phyloP scores from a whole-genome alignment of 2,888 invertebrate genomes.

The Tenthredo scrophulariae region DNA sequence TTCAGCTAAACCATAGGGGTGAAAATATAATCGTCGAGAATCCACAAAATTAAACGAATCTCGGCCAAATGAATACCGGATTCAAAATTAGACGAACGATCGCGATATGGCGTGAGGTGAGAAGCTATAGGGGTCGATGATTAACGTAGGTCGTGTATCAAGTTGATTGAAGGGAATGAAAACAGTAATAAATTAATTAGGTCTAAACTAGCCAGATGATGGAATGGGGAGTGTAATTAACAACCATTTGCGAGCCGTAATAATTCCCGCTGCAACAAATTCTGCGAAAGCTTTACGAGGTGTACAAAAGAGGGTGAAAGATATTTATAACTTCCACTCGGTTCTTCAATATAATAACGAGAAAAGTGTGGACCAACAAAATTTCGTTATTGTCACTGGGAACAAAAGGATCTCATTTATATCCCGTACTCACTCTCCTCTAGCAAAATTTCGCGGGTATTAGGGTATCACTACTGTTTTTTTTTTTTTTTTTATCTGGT shows the following conservation, averaged over 20 bases:
- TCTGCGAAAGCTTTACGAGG: not conserved
- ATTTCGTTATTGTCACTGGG: slow-evolving; percentile 35
- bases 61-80: not conserved
- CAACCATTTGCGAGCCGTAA: not conserved
- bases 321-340: slow-evolving; percentile 33
- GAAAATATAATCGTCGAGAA: not conserved
- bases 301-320: slow-evolving; percentile 35
- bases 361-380: slow-evolving; percentile 10
- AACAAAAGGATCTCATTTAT: slow-evolving; percentile 40
- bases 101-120: not conserved
- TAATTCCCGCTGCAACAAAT: slow-evolving; percentile 13
- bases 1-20: not conserved
- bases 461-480: not conserved
- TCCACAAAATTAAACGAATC: not conserved
- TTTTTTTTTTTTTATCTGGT: not conserved
- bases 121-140: not conserved
- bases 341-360: slow-evolving; percentile 38
- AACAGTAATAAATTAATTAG: slow-evolving; percentile 20
- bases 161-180: not conserved
- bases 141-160: not conserved
- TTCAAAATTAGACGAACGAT: not conserved
- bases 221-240: not conserved
- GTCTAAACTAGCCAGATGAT: not conserved
- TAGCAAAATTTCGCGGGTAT: not conserved
- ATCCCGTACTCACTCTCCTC: not conserved